phyloP scores from a whole-genome alignment of 2,113 vertebrate species.

The Passerina amoena region DNA sequence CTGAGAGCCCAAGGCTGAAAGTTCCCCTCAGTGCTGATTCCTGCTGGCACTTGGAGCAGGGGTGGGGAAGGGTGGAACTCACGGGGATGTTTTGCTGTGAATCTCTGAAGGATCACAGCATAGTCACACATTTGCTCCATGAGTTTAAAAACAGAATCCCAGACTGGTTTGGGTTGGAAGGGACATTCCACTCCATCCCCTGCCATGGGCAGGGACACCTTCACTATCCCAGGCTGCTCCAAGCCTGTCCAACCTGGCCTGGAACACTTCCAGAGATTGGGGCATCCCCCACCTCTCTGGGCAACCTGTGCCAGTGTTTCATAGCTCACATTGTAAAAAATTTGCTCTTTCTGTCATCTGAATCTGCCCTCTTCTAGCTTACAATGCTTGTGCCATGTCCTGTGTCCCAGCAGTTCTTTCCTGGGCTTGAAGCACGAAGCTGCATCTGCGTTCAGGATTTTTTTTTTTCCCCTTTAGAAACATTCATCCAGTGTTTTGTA shows the following conservation, averaged over 20 bases:
- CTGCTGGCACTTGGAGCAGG: neutral
- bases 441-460: fast-evolving
- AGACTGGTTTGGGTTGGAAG: neutral
- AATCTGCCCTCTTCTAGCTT: neutral
- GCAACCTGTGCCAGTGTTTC: neutral
- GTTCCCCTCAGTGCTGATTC: neutral
- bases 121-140: fast-evolving
- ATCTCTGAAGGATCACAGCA: neutral
- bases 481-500: neutral
- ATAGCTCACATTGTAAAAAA: neutral
- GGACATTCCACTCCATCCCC: neutral
- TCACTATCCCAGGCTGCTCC: neutral
- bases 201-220: neutral
- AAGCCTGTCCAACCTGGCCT: neutral
- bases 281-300: neutral
- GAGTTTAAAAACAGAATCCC: neutral
- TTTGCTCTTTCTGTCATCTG: neutral
- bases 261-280: neutral
- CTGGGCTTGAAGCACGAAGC: neutral
- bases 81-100: neutral
- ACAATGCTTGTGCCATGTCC: neutral
- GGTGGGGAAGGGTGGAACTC: neutral
- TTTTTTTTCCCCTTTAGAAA: neutral
- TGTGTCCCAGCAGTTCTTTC: neutral
- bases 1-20: fast-evolving